These are phyloP conservation scores for Denticeps clupeoides DNA, from an alignment of 2,797 vertebrate species.

Conservation along the genomic window DNA sequence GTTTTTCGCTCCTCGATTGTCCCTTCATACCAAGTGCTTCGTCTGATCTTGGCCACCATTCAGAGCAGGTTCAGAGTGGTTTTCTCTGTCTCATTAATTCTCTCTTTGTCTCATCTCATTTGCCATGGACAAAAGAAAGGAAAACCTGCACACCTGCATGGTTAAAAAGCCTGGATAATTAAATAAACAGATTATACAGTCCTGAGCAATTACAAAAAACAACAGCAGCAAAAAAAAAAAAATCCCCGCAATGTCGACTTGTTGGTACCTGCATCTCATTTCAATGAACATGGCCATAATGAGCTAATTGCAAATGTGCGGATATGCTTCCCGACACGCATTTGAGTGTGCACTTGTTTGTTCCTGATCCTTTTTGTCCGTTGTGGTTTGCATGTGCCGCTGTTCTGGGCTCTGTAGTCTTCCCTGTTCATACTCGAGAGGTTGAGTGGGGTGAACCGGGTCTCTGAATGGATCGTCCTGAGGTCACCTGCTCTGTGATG, in stretches of 20 bases:
- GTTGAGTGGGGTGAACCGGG: background rate
- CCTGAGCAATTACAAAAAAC: no score
- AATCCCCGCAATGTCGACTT: no score
- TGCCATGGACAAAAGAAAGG: no score
- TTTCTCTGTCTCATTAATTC: conserved; percentile 30
- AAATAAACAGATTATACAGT: conserved; percentile 44
- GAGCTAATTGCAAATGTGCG: background rate
- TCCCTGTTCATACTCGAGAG: no score
- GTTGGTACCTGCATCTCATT: no score
- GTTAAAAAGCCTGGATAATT: conserved; percentile 42
- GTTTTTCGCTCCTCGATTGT: no score
- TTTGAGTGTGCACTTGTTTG: background rate
- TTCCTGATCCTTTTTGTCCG: no score
- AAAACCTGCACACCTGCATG: conserved; percentile 17
- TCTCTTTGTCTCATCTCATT: conserved; percentile 36
- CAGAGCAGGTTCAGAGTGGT: conserved; percentile 40
- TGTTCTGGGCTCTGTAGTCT: no score
- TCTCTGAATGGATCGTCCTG: conserved; percentile 6
- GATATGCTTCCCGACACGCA: background rate
- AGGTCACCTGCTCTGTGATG: background rate
- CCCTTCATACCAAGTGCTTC: no score
- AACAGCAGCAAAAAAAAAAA: no score
- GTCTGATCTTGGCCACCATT: conserved; percentile 15
- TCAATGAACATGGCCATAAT: background rate
- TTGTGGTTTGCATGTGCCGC: no score